Evolutionary conservation across 2,797 vertebrate genomes (phyloP).

Genomic region (Crenuchus spilurus): DNA sequence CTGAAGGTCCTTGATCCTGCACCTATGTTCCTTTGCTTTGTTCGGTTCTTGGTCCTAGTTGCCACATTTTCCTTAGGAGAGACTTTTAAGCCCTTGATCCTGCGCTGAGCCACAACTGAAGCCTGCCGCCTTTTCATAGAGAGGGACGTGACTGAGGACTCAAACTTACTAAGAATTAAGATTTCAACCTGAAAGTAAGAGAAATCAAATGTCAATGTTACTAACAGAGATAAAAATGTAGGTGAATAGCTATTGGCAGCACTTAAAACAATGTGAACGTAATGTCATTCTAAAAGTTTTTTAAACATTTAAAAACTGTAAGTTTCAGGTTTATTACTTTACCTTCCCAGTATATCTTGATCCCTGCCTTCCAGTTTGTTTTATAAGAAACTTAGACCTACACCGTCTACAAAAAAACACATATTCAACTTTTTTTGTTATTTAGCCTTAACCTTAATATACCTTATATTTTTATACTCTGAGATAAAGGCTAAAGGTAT

Average conservation of each 20-base stretch:
- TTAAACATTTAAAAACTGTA: not conserved
- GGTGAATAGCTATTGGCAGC: not conserved
- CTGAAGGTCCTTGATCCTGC: not conserved
- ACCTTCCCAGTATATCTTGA: constrained; percentile 11
- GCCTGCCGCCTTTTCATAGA: constrained; percentile 24
- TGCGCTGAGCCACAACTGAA: not conserved
- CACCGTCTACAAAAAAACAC: not conserved
- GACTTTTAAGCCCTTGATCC: not conserved
- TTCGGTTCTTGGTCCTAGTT: not conserved
- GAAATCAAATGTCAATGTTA: not conserved
- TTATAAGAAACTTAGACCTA: constrained; percentile 1
- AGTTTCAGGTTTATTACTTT: not conserved
- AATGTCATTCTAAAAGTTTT: not conserved
- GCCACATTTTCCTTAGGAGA: not conserved
- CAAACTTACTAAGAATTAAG: constrained; percentile 1
- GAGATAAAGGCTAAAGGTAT: too few species aligned
- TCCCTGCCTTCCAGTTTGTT: constrained; percentile 19
- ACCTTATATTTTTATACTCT: too few species aligned
- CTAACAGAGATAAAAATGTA: not conserved
- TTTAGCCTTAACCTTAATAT: too few species aligned
- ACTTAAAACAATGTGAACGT: not conserved
- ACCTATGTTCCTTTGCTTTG: not conserved
- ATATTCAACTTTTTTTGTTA: not conserved
- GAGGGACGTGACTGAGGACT: not conserved
- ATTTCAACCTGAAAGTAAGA: constrained; percentile 17